phyloP scores from a whole-genome alignment of 2,797 vertebrate genomes.

The Hoplostethus mediterraneus region DNA sequence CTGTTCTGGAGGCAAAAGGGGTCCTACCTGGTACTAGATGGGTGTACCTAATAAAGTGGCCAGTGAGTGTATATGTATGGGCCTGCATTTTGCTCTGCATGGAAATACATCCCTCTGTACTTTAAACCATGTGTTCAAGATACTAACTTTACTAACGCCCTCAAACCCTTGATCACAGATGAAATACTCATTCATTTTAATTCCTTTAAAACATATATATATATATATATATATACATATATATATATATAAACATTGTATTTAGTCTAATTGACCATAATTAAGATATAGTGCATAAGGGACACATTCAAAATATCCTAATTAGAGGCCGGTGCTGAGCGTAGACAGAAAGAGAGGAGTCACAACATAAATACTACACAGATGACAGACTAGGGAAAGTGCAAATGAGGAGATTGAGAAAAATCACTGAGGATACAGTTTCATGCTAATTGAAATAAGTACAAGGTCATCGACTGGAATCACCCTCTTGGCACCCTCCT shows the following conservation, averaged over 20 bases:
- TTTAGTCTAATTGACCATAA: constrained; percentile 55
- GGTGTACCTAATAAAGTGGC: too few relatives aligned
- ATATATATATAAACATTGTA: constrained; percentile 13
- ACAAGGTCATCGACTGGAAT: constrained; percentile 46
- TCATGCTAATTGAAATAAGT: constrained; percentile 52
- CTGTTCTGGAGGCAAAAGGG: too few relatives aligned
- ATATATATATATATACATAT: too few relatives aligned
- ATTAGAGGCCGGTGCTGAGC: constrained; percentile 52
- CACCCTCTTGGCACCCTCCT: neutral
- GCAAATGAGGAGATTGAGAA: constrained; percentile 25
- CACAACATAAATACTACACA: constrained; percentile 25
- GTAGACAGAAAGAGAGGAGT: constrained; percentile 11
- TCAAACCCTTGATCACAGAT: constrained; percentile 31
- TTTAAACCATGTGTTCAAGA: constrained; percentile 12
- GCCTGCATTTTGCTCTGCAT: constrained; percentile 13
- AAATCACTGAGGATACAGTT: constrained; percentile 30
- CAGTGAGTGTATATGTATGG: neutral
- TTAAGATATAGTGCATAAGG: constrained; percentile 38
- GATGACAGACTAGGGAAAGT: constrained; percentile 35
- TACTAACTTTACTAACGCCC: neutral
- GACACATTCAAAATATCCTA: constrained; percentile 22
- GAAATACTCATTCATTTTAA: constrained; percentile 37
- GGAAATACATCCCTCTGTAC: constrained; percentile 25
- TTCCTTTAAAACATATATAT: neutral
- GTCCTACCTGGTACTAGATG: too few relatives aligned